These are phyloP conservation scores for Balearica regulorum DNA, from an alignment of 2,797 vertebrate genomes.

Conservation along the genomic window DNA sequence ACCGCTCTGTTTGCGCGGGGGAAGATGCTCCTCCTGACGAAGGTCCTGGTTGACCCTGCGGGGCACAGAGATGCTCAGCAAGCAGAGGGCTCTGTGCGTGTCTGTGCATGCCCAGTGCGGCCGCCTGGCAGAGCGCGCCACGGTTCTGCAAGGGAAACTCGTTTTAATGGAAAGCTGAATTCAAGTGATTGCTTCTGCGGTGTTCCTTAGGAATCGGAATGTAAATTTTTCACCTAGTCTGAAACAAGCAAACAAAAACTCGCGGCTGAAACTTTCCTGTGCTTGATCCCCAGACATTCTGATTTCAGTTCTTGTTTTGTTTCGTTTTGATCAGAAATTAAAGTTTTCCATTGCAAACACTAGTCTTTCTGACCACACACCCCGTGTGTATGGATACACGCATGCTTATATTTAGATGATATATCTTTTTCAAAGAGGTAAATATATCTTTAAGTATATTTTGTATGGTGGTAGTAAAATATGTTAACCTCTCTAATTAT, in stretches of 20 bases:
- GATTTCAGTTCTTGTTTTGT: not conserved
- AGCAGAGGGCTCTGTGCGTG: fast-evolving
- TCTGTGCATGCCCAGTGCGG: fast-evolving
- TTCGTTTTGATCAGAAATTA: not conserved
- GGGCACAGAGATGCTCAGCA: too few relatives aligned
- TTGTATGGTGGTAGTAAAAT: not conserved
- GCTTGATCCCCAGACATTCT: not conserved
- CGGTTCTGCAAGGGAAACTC: not conserved
- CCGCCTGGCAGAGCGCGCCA: not conserved
- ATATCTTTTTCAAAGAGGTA: too few relatives aligned
- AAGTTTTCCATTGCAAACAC: not conserved
- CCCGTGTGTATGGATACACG: too few relatives aligned
- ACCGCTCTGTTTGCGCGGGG: not conserved
- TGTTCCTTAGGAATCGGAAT: not conserved
- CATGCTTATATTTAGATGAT: fast-evolving
- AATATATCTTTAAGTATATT: not conserved
- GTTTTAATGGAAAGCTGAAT: not conserved
- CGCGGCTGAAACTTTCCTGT: not conserved
- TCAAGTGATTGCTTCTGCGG: not conserved
- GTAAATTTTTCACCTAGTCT: not conserved
- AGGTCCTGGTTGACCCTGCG: too few relatives aligned
- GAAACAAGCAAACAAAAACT: not conserved
- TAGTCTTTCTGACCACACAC: not conserved
- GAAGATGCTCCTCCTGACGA: too few relatives aligned
- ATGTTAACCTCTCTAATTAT: fast-evolving